These are phyloP conservation scores for Euborellia annulipes DNA, from an alignment of 1,140 invertebrate species.

Conservation along the genomic window DNA sequence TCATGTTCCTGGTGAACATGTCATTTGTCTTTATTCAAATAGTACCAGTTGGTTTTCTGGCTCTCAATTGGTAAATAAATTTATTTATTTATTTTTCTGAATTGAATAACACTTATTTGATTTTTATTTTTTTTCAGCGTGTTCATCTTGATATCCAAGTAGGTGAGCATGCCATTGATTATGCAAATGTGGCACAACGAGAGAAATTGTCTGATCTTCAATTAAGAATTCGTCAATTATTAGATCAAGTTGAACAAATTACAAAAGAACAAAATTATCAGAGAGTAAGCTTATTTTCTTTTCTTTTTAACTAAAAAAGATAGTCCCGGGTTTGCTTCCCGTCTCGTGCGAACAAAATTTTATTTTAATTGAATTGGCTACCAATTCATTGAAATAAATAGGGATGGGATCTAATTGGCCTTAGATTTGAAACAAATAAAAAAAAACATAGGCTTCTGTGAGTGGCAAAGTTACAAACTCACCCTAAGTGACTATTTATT, in stretches of 20 bases:
- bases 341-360: no score
- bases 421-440: no score
- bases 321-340: no score
- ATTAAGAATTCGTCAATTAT: slow-evolving; percentile 80
- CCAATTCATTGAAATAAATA: no score
- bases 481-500: no score
- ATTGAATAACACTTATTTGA: neutral
- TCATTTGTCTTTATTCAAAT: slow-evolving; percentile 97
- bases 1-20: slow-evolving; percentile 88
- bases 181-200: slow-evolving; percentile 92
- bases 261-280: slow-evolving; percentile 99
- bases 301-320: no score
- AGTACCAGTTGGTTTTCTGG: slow-evolving; percentile 94
- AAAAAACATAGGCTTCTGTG: no score
- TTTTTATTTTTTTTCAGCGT: slow-evolving; percentile 33
- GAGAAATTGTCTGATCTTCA: slow-evolving; percentile 96
- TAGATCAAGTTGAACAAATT: slow-evolving; percentile 98
- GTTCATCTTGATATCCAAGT: slow-evolving; percentile 98
- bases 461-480: no score
- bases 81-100: neutral
- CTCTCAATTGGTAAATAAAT: slow-evolving; percentile 62
- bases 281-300: slow-evolving; percentile 71
- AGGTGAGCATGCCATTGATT: slow-evolving; percentile 96
- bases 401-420: no score
- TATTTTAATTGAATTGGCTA: no score